A percentile compares a stretch with the other conserved stretches of the same genome.
These are phyloP conservation scores for Idaea straminata DNA, from an alignment of 2,888 invertebrate genomes.

Conservation along the genomic window DNA sequence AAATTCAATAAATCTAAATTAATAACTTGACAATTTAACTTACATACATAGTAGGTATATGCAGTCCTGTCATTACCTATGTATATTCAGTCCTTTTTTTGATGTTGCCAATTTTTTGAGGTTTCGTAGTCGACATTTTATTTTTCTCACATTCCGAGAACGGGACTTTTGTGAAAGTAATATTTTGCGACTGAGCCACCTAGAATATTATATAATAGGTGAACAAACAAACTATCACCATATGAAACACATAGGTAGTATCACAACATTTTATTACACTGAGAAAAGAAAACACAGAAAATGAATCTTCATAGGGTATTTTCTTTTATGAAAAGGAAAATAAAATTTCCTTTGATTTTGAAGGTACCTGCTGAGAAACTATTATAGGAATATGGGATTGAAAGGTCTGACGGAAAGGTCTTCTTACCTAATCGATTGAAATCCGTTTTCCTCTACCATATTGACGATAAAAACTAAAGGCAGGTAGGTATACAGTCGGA, in stretches of 20 bases:
- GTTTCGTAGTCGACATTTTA: too few species aligned
- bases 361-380: neutral
- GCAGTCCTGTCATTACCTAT: too few species aligned
- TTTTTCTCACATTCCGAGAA: neutral
- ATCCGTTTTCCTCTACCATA: neutral
- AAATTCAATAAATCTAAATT: too few species aligned
- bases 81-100: too few species aligned
- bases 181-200: neutral
- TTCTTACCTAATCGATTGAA: neutral
- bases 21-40: too few species aligned
- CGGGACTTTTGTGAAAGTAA: constrained; percentile 16
- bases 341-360: neutral
- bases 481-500: too few species aligned
- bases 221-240: neutral
- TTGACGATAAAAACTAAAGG: neutral
- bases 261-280: neutral
- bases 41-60: too few species aligned
- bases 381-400: neutral
- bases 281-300: neutral
- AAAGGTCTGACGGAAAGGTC: neutral
- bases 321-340: neutral
- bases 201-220: neutral
- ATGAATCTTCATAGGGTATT: neutral
- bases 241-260: neutral
- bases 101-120: too few species aligned